Conservation (phyloP, 2,888 invertebrate genomes). For the Cremastobaeus sp. region DNA sequence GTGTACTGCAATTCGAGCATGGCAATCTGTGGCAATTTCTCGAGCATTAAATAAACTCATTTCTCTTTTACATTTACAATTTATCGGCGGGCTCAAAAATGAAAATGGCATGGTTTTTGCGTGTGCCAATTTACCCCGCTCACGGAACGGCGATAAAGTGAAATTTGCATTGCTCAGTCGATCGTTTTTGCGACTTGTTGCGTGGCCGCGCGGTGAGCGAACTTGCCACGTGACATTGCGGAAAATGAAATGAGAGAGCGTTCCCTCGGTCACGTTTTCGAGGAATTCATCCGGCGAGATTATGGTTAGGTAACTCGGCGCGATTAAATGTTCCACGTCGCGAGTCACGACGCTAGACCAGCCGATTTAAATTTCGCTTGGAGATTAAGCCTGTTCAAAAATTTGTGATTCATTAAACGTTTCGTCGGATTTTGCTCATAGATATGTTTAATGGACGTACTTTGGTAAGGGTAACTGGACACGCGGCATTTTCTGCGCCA, state of each 20-base stretch:
- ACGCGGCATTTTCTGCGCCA: slow-evolving; percentile 14
- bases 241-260: slow-evolving; percentile 58
- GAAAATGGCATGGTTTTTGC: not conserved
- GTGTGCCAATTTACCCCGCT: slow-evolving; percentile 25
- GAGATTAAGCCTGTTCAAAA: slow-evolving; percentile 41
- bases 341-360: slow-evolving; percentile 46
- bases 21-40: too few species aligned
- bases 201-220: slow-evolving; percentile 48
- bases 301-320: slow-evolving; percentile 48
- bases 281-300: slow-evolving; percentile 51
- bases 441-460: slow-evolving; percentile 37
- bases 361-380: slow-evolving; percentile 51
- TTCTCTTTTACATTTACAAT: too few species aligned
- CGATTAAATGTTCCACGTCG: slow-evolving; percentile 55
- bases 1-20: too few species aligned
- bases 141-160: slow-evolving; percentile 16
- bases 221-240: slow-evolving; percentile 55
- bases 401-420: slow-evolving; percentile 52
- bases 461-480: too few species aligned
- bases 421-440: slow-evolving; percentile 35
- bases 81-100: too few species aligned
- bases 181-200: slow-evolving; percentile 28
- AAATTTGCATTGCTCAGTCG: slow-evolving; percentile 22
- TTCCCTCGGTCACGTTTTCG: slow-evolving; percentile 55
- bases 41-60: too few species aligned